Conservation (phyloP, 2,797 vertebrate species). For the Propithecus deckenii region DNA sequence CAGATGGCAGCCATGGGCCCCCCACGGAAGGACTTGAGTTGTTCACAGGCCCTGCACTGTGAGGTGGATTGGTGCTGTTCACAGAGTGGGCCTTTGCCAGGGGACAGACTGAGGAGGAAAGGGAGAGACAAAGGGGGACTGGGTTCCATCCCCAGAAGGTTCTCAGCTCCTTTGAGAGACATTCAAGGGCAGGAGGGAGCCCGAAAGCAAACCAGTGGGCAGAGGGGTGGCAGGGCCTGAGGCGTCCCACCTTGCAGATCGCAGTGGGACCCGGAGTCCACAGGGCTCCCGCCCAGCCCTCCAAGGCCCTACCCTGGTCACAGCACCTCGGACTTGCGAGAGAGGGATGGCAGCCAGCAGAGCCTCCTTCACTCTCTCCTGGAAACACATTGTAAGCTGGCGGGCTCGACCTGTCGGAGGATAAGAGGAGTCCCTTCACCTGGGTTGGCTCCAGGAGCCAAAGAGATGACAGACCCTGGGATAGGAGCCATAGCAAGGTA, state of each 20-base stretch:
- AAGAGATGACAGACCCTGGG: conserved; percentile 24
- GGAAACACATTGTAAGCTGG: not conserved
- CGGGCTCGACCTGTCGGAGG: not conserved
- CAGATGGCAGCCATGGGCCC: not conserved
- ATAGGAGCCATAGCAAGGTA: conserved; percentile 10
- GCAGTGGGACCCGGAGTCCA: not conserved
- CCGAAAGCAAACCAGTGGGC: not conserved
- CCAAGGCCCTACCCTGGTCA: not conserved
- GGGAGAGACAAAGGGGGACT: not conserved
- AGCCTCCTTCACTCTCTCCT: not conserved
- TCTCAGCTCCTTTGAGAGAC: conserved; percentile 43
- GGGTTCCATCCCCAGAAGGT: not conserved
- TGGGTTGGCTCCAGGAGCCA: conserved; percentile 45
- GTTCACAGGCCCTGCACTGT: conserved; percentile 78
- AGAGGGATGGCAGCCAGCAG: not conserved
- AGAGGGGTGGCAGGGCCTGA: not conserved
- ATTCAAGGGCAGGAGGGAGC: not conserved
- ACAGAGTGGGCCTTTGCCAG: conserved; percentile 9
- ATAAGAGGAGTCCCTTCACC: not conserved
- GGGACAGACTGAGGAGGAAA: conserved; percentile 27
- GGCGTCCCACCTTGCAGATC: not conserved
- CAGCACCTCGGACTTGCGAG: not conserved
- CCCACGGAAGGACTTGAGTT: conserved; percentile 75
- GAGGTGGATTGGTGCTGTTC: conserved; percentile 10
- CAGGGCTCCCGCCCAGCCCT: not conserved